phyloP scores from a whole-genome alignment of 1,140 invertebrate genomes.

The Trichonephila inaurata region DNA sequence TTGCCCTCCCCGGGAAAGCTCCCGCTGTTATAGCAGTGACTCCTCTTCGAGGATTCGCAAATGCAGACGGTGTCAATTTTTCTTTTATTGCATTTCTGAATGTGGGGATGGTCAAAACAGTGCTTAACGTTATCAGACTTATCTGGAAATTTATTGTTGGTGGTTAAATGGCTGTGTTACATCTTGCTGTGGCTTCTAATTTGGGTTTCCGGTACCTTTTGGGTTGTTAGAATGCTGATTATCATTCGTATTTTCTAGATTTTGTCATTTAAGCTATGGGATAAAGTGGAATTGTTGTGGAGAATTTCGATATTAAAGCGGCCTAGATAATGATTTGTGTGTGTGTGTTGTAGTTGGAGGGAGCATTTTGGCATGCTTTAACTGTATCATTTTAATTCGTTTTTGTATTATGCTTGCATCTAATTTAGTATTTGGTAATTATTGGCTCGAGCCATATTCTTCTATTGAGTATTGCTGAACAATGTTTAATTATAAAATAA shows the following conservation, averaged over 20 bases:
- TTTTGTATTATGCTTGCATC: no score
- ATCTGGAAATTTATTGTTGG: neutral
- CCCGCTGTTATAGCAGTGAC: neutral
- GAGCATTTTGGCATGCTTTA: no score
- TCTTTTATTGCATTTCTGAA: constrained; percentile 1
- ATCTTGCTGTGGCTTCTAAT: neutral
- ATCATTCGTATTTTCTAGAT: neutral
- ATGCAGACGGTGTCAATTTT: constrained; percentile 2
- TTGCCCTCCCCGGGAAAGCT: neutral
- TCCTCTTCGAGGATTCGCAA: neutral
- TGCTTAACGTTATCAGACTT: neutral
- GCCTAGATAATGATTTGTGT: no score
- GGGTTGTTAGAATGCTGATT: neutral
- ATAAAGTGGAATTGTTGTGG: no score
- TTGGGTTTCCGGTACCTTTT: neutral
- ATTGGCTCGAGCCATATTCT: no score
- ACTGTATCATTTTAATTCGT: no score
- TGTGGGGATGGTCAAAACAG: neutral
- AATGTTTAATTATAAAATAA: no score
- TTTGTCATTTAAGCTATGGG: neutral
- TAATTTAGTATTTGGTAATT: no score
- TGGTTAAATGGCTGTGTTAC: neutral
- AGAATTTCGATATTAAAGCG: neutral
- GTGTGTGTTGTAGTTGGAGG: no score
- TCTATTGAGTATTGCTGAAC: no score